Evolutionary conservation across 2,113 vertebrate genomes (phyloP), one percentile per base, ranked within the genome.

Genomic region (Rhizomys pruinosus): DNA sequence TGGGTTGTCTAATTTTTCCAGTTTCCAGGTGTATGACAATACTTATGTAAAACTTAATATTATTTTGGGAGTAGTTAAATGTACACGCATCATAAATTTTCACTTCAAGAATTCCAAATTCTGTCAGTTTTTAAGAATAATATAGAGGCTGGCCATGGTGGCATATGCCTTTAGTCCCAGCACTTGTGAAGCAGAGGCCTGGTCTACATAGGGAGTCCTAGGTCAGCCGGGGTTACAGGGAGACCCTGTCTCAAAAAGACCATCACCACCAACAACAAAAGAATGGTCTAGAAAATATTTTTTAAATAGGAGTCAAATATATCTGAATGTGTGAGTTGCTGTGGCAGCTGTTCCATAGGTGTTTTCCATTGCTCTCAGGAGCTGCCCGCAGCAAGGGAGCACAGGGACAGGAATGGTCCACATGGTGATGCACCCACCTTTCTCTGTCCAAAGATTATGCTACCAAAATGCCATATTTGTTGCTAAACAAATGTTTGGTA

Each of bases 101-200:
- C 34, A 11, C 19, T 27, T 93, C 17, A 77, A 87, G 23, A 89
- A 88, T 76, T 95, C 77, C 42, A 86, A 76, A 88, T 69, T 87
- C 29, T 77, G 17, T 76, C 20, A n/a, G 42, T 20, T 71, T 78
- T 81, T 63, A 55, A 91, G 59, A 80, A 42, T 19, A 39, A 20
- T 47, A n/a, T n/a, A n/a, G n/a, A n/a, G n/a, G n/a, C n/a, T n/a
- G n/a, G n/a, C n/a, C n/a, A n/a, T n/a, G n/a, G n/a, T n/a, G n/a
- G n/a, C n/a, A n/a, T n/a, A n/a, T n/a, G n/a, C n/a, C n/a, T n/a
- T n/a, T n/a, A n/a, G n/a, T n/a, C n/a, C n/a, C n/a, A n/a, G n/a
- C n/a, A n/a, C n/a, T n/a, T n/a, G n/a, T n/a, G n/a, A n/a, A n/a
- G n/a, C n/a, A n/a, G n/a, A n/a, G n/a, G n/a, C n/a, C n/a, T n/a